phyloP scores from a whole-genome alignment of 2,797 vertebrate species.

The Cheirogaleus major region DNA sequence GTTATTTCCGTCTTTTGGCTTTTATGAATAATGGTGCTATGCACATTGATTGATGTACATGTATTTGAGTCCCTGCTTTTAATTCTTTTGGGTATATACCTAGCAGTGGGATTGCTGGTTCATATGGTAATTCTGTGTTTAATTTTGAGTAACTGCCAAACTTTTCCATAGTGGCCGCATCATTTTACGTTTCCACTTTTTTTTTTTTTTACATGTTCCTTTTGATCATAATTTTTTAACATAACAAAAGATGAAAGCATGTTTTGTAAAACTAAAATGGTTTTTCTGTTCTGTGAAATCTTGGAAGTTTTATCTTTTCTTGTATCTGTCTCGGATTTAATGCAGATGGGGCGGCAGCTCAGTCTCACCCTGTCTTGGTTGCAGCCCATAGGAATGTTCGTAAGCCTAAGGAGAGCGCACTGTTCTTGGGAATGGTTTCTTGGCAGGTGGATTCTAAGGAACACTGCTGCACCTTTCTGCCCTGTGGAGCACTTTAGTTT shows the following conservation, averaged over 20 bases:
- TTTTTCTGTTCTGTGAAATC: background rate
- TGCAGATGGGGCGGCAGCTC: background rate
- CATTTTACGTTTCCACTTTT: background rate
- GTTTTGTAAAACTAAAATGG: background rate
- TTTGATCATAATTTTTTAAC: background rate
- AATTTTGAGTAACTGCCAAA: background rate
- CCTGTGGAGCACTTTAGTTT: background rate
- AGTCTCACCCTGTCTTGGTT: background rate
- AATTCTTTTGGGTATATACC: background rate
- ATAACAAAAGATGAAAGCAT: background rate
- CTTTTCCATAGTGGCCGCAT: background rate
- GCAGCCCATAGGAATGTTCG: background rate
- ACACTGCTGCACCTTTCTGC: background rate
- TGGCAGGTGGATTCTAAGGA: background rate
- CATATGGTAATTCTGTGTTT: background rate
- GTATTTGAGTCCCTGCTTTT: background rate
- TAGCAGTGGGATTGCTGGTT: background rate
- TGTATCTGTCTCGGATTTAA: constrained; percentile 4
- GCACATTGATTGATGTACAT: background rate
- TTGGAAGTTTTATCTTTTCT: background rate
- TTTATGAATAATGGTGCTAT: background rate
- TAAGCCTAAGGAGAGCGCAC: background rate
- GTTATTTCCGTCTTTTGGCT: background rate
- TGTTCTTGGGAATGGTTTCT: background rate
- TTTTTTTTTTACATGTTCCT: background rate